These are phyloP conservation scores for Megathymus violae DNA, from an alignment of 1,140 invertebrate species.

Conservation along the genomic window DNA sequence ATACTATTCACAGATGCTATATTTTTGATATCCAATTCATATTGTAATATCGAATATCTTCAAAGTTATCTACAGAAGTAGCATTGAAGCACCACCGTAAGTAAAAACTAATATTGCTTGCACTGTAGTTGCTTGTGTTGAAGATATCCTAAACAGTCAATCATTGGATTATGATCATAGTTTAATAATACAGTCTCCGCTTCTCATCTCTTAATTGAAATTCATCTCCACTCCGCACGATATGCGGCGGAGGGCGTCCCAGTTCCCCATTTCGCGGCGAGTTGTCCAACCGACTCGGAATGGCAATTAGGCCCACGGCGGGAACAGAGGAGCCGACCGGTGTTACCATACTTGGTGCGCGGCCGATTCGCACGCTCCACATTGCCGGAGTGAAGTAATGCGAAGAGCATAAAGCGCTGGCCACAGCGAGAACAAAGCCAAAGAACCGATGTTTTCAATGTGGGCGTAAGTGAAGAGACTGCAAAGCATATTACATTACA, in stretches of 20 bases:
- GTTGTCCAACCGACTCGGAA: constrained; percentile 14
- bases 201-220: constrained; percentile 18
- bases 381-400: constrained; percentile 6
- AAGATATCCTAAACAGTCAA: no score
- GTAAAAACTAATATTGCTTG: no score
- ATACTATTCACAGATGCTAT: no score
- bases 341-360: constrained; percentile 1
- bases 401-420: not conserved
- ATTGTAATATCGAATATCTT: no score
- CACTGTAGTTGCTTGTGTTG: no score
- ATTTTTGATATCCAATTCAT: no score
- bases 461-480: not conserved
- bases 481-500: no score
- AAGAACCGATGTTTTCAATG: not conserved
- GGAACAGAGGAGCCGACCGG: constrained; percentile 1
- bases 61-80: no score
- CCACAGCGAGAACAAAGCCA: not conserved
- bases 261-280: constrained; percentile 29
- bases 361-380: constrained; percentile 6
- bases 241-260: constrained; percentile 21
- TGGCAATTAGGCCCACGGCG: constrained; percentile 21
- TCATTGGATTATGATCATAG: not conserved
- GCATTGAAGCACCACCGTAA: no score
- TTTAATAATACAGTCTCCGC: not conserved
- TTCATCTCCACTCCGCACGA: constrained; percentile 13